phyloP scores from a whole-genome alignment of 2,888 invertebrate genomes.

The Ectemnius continuus region DNA sequence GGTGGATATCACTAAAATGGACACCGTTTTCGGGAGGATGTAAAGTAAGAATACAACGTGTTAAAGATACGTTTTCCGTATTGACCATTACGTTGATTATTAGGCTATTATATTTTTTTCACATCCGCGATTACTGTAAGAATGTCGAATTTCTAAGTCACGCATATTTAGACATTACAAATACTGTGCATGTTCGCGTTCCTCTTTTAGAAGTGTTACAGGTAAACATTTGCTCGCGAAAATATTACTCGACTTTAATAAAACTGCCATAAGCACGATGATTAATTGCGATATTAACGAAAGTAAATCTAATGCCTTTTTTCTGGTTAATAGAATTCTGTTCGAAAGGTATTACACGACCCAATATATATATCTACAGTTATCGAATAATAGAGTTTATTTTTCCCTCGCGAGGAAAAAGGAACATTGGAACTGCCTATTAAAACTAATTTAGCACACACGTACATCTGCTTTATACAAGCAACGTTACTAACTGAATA shows the following conservation, averaged over 20 bases:
- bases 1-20: constrained; percentile 46
- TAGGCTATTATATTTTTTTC: not conserved
- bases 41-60: constrained; percentile 35
- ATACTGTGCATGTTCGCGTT: constrained; percentile 3
- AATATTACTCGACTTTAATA: no score
- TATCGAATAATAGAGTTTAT: constrained; percentile 54
- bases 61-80: constrained; percentile 34
- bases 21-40: constrained; percentile 34
- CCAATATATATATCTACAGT: constrained; percentile 49
- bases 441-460: constrained; percentile 55
- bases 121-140: not conserved
- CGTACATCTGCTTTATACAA: constrained; percentile 50
- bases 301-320: constrained; percentile 1
- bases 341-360: constrained; percentile 26
- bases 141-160: not conserved
- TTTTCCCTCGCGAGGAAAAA: constrained; percentile 53
- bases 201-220: not conserved
- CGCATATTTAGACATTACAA: not conserved
- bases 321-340: constrained; percentile 44
- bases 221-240: not conserved
- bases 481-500: constrained; percentile 48
- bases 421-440: constrained; percentile 60
- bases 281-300: no score
- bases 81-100: constrained; percentile 25
- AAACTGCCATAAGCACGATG: no score